A percentile compares a stretch with the other conserved stretches of the same genome.
phyloP scores from a whole-genome alignment of 2,113 vertebrate genomes.

The Cochlearius cochlearius region DNA sequence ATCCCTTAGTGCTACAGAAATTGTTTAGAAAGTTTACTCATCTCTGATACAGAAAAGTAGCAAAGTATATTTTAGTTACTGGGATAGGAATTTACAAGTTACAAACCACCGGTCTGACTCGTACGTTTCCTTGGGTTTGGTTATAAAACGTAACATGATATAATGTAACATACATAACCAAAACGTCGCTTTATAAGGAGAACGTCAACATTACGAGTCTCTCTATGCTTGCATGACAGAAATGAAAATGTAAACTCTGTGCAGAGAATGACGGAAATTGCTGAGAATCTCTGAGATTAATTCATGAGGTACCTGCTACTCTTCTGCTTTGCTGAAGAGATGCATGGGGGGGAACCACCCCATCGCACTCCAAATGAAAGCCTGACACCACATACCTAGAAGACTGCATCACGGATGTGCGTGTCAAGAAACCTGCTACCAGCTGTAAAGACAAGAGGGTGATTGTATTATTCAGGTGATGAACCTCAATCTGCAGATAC shows the following conservation, averaged over 20 bases:
- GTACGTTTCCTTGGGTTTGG: not conserved
- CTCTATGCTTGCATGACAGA: not conserved
- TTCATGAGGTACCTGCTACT: not conserved
- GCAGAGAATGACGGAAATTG: not conserved
- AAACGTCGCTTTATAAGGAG: not conserved
- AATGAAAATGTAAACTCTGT: not conserved
- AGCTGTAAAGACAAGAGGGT: not conserved
- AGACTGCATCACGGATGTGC: not conserved
- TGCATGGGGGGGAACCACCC: not conserved
- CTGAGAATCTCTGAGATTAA: not conserved
- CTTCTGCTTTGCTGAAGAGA: not conserved
- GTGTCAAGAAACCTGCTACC: not conserved
- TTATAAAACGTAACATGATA: not conserved
- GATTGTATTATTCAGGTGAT: not conserved
- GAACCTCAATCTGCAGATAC: not conserved
- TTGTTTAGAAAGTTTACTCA: not conserved
- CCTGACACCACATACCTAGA: not conserved
- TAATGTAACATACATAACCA: rapidly evolving
- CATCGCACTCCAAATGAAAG: not conserved
- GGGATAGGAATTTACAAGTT: not conserved
- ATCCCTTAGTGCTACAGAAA: not conserved
- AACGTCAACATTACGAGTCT: not conserved
- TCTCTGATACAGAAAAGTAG: not conserved
- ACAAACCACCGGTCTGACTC: not conserved
- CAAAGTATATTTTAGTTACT: not conserved